Evolutionary conservation across 2,888 invertebrate species (phyloP), one percentile per base, ranked within the genome.

Genomic region (Lacanobia oleracea): DNA sequence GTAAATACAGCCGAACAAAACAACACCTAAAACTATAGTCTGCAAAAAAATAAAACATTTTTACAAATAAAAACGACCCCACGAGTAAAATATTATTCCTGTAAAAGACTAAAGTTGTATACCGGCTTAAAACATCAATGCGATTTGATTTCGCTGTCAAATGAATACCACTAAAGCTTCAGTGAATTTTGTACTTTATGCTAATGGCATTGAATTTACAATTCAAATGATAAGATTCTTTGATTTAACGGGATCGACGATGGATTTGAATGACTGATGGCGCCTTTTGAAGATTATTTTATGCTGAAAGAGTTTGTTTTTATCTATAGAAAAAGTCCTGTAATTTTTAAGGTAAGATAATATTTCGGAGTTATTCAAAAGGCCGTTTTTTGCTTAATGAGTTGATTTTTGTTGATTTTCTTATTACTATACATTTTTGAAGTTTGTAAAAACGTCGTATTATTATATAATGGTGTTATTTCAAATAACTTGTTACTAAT

Each of bases 141-240:
- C 50, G 64, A 78, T 86, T 84, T 72, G 65, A 76, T 67, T 75
- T 72, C 62, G 56, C 75, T 66, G 60, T 75, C 77, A 86, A 85
- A 82, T 75, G 69, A 77, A 85, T 78, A 70, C 63, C 72, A 75
- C 76, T 82, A 77, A 77, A 85, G 77, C 76, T 72, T 48, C 81
- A 77, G 56, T 75, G 85, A 77, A 74, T 82, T 80, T 80, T 68
- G 72, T 82, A 72, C 84, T 80, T 86, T 86, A 86, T 86, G 81
- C 62, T 81, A 85, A 85, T 81, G 53, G 61, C 59, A 60, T 50
- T 65, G 27, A 67, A 85, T 86, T 83, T 83, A 77, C 85, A 85
- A 86, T 86, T 85, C 81, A 85, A 85, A 86, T 86, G 75, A 72
- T 65, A 68, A 67, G 67, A 68, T 75, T 75, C 83, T 84, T 77